Evolutionary conservation across 2,113 vertebrate species (phyloP), one percentile per base, ranked within the genome.

Genomic region (Camarhynchus parvulus): DNA sequence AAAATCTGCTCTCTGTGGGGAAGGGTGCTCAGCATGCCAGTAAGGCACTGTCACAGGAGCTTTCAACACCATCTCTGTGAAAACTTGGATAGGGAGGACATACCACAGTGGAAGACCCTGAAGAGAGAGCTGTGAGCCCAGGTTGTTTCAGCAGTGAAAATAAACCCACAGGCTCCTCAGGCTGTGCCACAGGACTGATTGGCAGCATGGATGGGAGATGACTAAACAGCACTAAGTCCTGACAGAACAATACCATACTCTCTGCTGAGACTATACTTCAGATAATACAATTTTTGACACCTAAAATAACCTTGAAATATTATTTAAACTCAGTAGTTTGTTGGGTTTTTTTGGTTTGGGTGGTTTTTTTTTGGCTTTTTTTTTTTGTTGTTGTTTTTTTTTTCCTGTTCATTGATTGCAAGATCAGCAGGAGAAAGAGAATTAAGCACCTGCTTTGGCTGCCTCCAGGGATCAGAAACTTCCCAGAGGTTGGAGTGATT

Each of bases 361-460:
- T 44, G n/a, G 8, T 0, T 21, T 55, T 21, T 21, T 59, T 27
- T 53, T 7, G 35, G 35, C 35, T 39, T 39, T 39, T 39, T 5
- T 39, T 1, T 33, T 72, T 35, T 4, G 2, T 4, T 44, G n/a
- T 6, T 7, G 8, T 0, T 21, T 55, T 21, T 77, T 59, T 27
- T 53, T 7, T 4, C 3, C 31, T 10, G 31, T 69, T 80, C 21
- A 15, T 56, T 49, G 24, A 62, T 37, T 73, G 8, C 21, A 89
- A 67, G 28, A 89, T 84, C 25, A 78, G 13, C 61, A 89, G 50
- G 47, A 95, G n/a, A 18, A 77, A 86, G 8, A 87, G 30, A 88
- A 83, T 35, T 56, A 83, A 52, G 9, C 27, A 80, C 17, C 41
- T 94, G 37, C 33, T 83, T 77, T 44, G 31, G 33, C 55, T 87